Evolutionary conservation across 2,113 vertebrate genomes (phyloP), one percentile per base, ranked within the genome.

Genomic region (Zosterops pallidus): DNA sequence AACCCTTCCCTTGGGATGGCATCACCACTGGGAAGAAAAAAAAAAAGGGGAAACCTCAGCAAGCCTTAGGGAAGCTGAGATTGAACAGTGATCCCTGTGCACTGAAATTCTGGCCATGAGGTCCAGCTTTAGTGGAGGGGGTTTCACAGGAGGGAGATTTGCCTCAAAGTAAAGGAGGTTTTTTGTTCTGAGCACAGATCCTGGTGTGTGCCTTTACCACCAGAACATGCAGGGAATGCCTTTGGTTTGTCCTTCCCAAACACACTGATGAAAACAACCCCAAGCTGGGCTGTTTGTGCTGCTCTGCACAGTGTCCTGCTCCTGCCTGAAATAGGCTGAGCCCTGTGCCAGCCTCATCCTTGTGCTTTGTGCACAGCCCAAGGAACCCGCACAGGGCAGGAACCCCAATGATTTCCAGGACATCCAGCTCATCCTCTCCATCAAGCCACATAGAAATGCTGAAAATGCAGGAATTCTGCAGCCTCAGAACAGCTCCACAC

Each of bases 401-500:
- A 31, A 49, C 23, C 29, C 44, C 2, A 1, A 2, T 0, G 12
- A 64, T 14, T 39, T 11, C 47, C 23, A 69, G 71, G 41, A 72
- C 68, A 81, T 26, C 46, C 89, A 89, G 76, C 59, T 74, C 1
- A 0, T 46, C 57, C 39, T n/a, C 41, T 65, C 59, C 59, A 24
- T 25, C 80, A n/a, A 35, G 14, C 11, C 56, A 78, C 37, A 8
- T 0, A 9, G 0, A 62, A 75, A 19, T 14, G 23, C 52, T 35
- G 33, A 15, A 74, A 17, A 42, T 0, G 0, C 2, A 11, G 42
- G 37, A 21, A 28, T 86, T 56, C 70, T 42, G 21, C 12, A 22
- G 57, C 46, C 28, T 69, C 29, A 37, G 4, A 68, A 76, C 1
- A 23, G 39, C 53, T 72, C 46, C 41, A 14, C 9, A 20, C 8